phyloP scores from a whole-genome alignment of 2,113 vertebrate genomes.

The Campylomormyrus numenius region DNA sequence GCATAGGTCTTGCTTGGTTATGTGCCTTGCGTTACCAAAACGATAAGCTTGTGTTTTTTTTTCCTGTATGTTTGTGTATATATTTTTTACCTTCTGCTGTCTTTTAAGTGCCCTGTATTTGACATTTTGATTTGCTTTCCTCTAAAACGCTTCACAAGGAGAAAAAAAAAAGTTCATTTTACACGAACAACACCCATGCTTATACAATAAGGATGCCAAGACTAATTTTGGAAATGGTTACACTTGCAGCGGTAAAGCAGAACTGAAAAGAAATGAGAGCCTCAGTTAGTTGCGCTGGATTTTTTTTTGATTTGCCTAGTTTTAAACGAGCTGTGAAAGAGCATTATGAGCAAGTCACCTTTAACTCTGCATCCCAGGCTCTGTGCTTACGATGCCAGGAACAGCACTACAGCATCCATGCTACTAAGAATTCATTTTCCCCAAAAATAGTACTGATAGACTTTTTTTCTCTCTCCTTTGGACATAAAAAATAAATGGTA shows the following conservation, averaged over 20 bases:
- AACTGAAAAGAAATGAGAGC: slow-evolving; percentile 3
- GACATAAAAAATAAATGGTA: not conserved
- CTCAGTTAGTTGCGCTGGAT: not conserved
- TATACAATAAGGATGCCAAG: not conserved
- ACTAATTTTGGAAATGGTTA: not conserved
- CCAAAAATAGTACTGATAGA: not conserved
- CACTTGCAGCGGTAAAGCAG: not conserved
- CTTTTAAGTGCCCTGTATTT: slow-evolving; percentile 28
- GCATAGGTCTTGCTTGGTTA: slow-evolving; percentile 68
- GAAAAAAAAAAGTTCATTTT: not conserved
- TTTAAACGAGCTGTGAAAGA: not conserved
- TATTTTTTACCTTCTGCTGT: slow-evolving; percentile 4
- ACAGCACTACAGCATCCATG: not conserved
- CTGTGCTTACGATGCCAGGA: not conserved
- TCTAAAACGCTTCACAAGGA: not conserved
- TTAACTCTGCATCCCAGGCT: slow-evolving; percentile 26
- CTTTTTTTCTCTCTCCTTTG: not conserved
- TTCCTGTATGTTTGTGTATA: slow-evolving; percentile 40
- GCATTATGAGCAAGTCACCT: not conserved
- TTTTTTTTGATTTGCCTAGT: not conserved
- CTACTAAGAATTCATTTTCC: not conserved
- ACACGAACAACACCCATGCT: not conserved
- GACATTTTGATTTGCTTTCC: not conserved
- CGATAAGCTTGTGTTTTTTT: slow-evolving; percentile 55
- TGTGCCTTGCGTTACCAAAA: slow-evolving; percentile 82